Base-by-base conservation (phyloP, 1,140 invertebrate species). In the Tyrophagus putrescentiae region DNA sequence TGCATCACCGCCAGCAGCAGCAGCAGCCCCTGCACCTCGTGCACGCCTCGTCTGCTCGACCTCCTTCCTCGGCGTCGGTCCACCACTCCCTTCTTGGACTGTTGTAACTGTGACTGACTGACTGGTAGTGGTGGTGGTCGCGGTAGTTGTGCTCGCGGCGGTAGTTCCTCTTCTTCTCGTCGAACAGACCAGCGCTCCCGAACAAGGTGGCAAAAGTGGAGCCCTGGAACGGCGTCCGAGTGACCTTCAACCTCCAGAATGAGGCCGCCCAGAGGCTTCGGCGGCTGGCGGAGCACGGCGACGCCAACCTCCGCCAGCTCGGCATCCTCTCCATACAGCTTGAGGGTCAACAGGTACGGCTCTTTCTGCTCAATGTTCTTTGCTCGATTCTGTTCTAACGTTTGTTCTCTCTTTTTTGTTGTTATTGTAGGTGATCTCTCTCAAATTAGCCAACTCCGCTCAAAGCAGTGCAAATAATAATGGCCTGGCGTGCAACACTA, bases 201-300 rank as follows among this genome's bases (percentile, higher is more conserved):
- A 79, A 81, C 60, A 73, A 72, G 68, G 77, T 84, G 60, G 79
- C 80, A 65, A 87, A 95, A 79, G 85, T 95, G 76, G 91, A 97
- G 80, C 91, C 91, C 79, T 95, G 90, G 90, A 93, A 95, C 76
- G 91, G 88, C 69, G 91, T 96, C 65, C 82, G 87, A 74, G 89
- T 96, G 71, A 95, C 90, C 73, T 85, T 96, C 76, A 90, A 88
- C 69, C 88, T 96, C 75, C 90, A 91, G 65, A 82, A 84, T 71
- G 91, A 94, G 74, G 92, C 92, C 69, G 92, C 91, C 66, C 73
- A 84, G 66, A 80, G 87, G 66, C 76, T 97, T 68, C 80, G 88
- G 68, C 84, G 87, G 70, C 76, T 97, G 68, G 91, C 91, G 61
- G 82, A 87, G 70, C 83, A 87, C 71, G 87, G 90, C 65, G 87